Conservation (phyloP, 2,888 invertebrate genomes). For the Trilocha varians region DNA sequence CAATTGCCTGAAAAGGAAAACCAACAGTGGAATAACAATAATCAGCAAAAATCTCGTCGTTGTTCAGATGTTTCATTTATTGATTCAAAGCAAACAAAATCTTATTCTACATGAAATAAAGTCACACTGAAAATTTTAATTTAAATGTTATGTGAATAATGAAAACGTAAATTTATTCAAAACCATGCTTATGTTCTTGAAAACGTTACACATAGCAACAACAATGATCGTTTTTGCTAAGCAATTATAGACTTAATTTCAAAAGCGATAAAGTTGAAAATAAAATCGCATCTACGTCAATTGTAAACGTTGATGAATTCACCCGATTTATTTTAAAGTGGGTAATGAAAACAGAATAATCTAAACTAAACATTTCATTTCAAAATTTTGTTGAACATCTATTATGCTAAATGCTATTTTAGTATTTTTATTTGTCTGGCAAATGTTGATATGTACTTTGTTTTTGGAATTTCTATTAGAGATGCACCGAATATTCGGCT, state of each 20-base stretch:
- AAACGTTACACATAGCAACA: slow-evolving; percentile 2
- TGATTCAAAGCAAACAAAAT: no score
- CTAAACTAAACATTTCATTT: not conserved
- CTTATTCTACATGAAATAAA: no score
- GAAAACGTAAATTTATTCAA: not conserved
- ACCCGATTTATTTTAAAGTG: not conserved
- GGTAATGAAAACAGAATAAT: not conserved
- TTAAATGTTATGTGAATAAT: not conserved
- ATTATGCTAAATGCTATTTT: not conserved
- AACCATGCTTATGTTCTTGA: not conserved
- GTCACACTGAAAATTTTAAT: not conserved
- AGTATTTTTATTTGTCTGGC: not conserved
- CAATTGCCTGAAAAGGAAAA: no score
- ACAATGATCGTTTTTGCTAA: not conserved
- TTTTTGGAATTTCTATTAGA: no score
- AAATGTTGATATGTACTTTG: no score
- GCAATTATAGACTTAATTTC: not conserved
- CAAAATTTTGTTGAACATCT: not conserved
- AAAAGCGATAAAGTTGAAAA: not conserved
- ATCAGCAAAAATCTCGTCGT: no score
- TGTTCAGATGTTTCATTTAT: no score
- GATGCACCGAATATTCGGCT: no score
- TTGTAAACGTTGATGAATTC: not conserved
- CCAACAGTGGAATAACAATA: no score
- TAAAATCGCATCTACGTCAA: not conserved